Conservation (phyloP, 2,113 vertebrate species). For the Salvator merianae region DNA sequence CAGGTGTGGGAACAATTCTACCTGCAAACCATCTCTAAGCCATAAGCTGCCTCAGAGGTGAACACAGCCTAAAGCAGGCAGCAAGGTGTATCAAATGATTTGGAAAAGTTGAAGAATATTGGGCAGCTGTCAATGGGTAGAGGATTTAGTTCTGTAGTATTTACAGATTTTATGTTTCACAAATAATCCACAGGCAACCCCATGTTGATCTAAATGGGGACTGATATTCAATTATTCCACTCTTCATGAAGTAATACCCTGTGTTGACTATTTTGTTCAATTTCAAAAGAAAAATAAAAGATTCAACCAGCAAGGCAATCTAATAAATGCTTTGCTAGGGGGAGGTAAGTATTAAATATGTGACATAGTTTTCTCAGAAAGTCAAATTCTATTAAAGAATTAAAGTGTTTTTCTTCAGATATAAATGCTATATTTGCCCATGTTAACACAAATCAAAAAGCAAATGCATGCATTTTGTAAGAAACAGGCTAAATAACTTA, state of each 20-base stretch:
- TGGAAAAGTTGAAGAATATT: neutral
- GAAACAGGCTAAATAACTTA: neutral
- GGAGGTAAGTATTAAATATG: neutral
- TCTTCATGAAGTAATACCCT: neutral
- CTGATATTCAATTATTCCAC: slow-evolving; percentile 23
- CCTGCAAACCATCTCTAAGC: too few relatives aligned
- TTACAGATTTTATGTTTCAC: slow-evolving; percentile 18
- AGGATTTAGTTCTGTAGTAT: neutral
- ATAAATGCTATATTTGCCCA: neutral
- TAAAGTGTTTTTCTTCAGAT: neutral
- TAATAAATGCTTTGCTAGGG: neutral
- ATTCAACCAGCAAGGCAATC: neutral
- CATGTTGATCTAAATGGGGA: neutral
- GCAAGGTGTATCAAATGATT: neutral
- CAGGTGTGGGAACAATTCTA: too few relatives aligned
- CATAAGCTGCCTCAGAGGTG: too few relatives aligned
- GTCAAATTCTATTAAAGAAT: neutral
- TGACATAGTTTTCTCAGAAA: neutral
- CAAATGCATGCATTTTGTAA: neutral
- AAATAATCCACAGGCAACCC: slow-evolving; percentile 13
- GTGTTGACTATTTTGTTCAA: neutral
- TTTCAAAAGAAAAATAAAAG: neutral
- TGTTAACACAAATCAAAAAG: neutral
- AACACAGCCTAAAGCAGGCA: too few relatives aligned
- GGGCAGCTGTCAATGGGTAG: neutral